Conservation (phyloP, 2,797 vertebrate species). For the Neosilurus hyrtlii region DNA sequence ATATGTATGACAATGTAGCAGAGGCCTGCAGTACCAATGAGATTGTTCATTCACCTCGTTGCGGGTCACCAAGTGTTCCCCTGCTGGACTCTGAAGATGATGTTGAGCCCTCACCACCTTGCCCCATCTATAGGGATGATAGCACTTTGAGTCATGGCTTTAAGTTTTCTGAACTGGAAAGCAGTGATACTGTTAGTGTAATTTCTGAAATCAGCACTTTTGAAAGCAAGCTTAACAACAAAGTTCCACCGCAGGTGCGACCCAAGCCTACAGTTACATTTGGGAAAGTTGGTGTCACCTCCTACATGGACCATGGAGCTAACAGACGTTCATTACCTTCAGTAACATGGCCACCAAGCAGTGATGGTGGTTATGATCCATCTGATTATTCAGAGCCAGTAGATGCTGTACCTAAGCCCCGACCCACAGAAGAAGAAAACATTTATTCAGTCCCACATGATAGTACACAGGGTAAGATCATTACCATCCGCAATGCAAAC, state of each 20-base stretch:
- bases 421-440: conserved; percentile 89
- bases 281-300: conserved; percentile 78
- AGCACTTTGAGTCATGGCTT: conserved; percentile 73
- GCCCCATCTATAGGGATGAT: conserved; percentile 81
- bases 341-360: conserved; percentile 81
- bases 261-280: conserved; percentile 84
- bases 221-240: conserved; percentile 90
- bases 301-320: conserved; percentile 80
- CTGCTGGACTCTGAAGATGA: conserved; percentile 91
- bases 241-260: conserved; percentile 88
- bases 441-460: conserved; percentile 97
- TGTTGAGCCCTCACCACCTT: conserved; percentile 79
- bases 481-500: conserved; percentile 94
- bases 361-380: conserved; percentile 87
- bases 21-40: conserved; percentile 87
- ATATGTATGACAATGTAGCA: conserved; percentile 94
- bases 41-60: conserved; percentile 84
- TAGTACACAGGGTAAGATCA: conserved; percentile 97
- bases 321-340: conserved; percentile 83
- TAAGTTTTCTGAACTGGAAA: conserved; percentile 85
- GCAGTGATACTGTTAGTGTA: conserved; percentile 81
- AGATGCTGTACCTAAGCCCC: conserved; percentile 89
- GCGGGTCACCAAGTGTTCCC: conserved; percentile 86
- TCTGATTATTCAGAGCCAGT: conserved; percentile 95
- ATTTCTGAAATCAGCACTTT: conserved; percentile 80